These are phyloP conservation scores for Patiria pectinifera DNA, from an alignment of 53 echinoderm and acorn worm genomes.

Conservation along the genomic window DNA sequence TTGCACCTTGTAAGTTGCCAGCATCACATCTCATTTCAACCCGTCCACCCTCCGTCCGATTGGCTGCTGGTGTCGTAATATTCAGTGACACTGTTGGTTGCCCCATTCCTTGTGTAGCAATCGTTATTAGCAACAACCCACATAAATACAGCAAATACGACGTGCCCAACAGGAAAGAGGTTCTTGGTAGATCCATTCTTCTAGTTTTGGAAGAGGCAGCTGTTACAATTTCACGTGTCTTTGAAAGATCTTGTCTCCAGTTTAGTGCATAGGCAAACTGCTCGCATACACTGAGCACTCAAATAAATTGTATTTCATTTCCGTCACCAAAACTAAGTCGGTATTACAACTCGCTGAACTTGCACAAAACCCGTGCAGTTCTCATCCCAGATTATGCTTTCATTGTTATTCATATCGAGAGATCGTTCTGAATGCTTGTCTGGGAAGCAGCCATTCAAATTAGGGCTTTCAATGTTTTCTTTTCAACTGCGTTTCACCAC, in stretches of 20 bases:
- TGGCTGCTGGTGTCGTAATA: constrained; percentile 34
- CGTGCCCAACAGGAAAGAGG: no score
- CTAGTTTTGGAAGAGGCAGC: no score
- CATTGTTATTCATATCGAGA: no score
- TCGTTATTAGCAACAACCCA: background rate
- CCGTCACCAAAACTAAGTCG: background rate
- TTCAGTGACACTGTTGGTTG: background rate
- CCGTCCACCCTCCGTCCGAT: constrained; percentile 35
- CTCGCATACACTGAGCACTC: background rate
- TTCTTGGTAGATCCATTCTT: no score
- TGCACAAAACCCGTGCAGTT: no score
- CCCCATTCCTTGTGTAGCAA: background rate
- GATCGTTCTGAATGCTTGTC: background rate
- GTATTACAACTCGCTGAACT: background rate
- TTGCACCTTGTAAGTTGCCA: background rate
- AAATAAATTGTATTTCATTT: background rate
- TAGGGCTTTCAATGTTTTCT: background rate
- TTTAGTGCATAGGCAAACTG: background rate
- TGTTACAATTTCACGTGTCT: no score
- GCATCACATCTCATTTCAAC: constrained; percentile 31
- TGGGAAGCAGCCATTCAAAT: background rate
- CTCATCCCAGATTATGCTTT: no score
- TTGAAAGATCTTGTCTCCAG: background rate
- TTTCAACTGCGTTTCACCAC: background rate
- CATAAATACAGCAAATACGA: no score